These are phyloP conservation scores for Meliscaeva auricollis DNA, from an alignment of 2,888 invertebrate species.

Conservation along the genomic window DNA sequence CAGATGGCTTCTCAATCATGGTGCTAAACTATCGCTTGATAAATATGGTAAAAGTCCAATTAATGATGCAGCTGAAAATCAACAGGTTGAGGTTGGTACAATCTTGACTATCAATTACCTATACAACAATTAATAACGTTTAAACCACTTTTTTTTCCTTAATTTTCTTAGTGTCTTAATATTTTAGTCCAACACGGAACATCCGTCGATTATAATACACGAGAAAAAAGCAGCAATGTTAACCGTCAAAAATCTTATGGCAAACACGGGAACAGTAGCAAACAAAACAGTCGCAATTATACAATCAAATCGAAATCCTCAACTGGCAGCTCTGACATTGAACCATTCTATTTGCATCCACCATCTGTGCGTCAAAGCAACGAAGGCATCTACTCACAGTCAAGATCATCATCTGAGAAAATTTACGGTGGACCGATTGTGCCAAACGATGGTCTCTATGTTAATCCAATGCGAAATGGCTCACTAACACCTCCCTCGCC, in stretches of 20 bases:
- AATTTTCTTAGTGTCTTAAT: constrained; percentile 88
- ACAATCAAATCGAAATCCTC: constrained; percentile 84
- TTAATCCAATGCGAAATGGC: constrained; percentile 90
- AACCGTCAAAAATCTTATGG: constrained; percentile 76
- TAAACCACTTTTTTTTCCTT: constrained; percentile 67
- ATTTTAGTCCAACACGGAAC: constrained; percentile 93
- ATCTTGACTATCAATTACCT: neutral
- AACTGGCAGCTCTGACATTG: constrained; percentile 84
- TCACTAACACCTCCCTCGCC: constrained; percentile 86
- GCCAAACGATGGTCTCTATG: constrained; percentile 90
- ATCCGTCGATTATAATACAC: constrained; percentile 86
- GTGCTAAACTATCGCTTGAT: constrained; percentile 92
- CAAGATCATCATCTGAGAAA: constrained; percentile 82
- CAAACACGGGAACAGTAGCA: constrained; percentile 80
- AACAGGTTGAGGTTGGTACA: constrained; percentile 91
- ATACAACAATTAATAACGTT: neutral
- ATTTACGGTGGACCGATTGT: constrained; percentile 81
- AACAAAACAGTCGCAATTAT: constrained; percentile 83
- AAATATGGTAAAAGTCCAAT: constrained; percentile 95
- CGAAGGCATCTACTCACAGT: constrained; percentile 81
- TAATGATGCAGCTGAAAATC: constrained; percentile 95
- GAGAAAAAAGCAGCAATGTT: constrained; percentile 82
- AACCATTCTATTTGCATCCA: constrained; percentile 92
- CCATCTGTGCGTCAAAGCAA: constrained; percentile 85
- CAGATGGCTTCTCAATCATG: constrained; percentile 93